Evolutionary conservation across 64 coral and sea anemone species (phyloP), one percentile per base, ranked within the genome.

Genomic region (Pocillopora verrucosa): DNA sequence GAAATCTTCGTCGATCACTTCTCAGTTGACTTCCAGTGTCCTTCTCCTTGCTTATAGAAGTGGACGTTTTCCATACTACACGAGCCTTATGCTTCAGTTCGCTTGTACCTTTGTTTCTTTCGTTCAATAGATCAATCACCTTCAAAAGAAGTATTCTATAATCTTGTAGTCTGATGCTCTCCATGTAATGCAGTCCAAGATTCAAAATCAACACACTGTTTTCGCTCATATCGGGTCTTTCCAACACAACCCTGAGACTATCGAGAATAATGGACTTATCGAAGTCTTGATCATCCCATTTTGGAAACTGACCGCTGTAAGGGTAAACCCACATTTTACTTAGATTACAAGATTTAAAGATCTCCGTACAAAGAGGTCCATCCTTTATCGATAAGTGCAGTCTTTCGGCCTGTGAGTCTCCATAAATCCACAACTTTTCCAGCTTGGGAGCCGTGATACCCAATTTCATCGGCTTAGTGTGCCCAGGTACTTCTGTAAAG

Each of bases 11-110:
- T 16, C 88, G 72, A 51, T 99, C 96, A 35, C 72, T 82, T n/a
- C 73, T 76, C 36, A 95, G 16, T 62, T 88, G 85, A 36, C 81
- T 82, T 0, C 82, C 88, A 3, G 86, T 89, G 37, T 99, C 96
- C 38, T 95, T 99, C 37, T 99, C 93, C 37, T 95, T 99, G 34
- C 82, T 95, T 13, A 99, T 65, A 20, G 93, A 87, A 11, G 96
- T 99, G 1, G 93, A 87, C 1, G 93, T 95, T 69, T 93, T 99
- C 96, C 96, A 99, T 26, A 99, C 95, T 9, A 95, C 81, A 36
- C 93, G 87, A 17, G 80, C 70, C 59, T 56, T 82, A 56, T 92
- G 75, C 73, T 85, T 91, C 25, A 89, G 68, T 35, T 67, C 26
- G 30, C 38, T 51, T 19, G 73, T 25, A 17, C 34, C 70, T 34